Evolutionary conservation across 2,113 vertebrate species (phyloP).

Genomic region (Polypterus senegalus): DNA sequence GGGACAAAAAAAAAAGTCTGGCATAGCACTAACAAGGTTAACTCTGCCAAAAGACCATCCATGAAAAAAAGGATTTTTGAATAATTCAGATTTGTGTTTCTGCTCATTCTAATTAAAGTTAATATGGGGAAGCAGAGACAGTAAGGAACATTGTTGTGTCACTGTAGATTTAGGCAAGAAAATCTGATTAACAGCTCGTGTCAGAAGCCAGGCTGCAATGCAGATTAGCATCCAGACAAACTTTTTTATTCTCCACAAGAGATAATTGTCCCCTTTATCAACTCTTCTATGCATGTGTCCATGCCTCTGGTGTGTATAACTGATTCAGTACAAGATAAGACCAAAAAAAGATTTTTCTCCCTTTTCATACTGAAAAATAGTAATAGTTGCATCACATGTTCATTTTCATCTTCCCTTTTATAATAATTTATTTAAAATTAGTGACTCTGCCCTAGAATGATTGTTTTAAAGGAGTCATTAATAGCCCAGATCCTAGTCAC

Average conservation of each 20-base stretch:
- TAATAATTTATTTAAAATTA: too few species aligned
- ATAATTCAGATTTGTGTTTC: constrained; percentile 99
- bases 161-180: constrained; percentile 82
- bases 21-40: constrained; percentile 98
- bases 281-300: constrained; percentile 67
- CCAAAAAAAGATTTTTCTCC: too few species aligned
- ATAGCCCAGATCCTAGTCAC: too few species aligned
- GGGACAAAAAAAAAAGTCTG: constrained; percentile 76
- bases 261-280: constrained; percentile 77
- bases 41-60: constrained; percentile 71
- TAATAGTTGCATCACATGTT: too few species aligned
- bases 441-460: too few species aligned
- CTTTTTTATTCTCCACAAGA: constrained; percentile 74
- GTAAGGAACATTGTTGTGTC: constrained; percentile 88
- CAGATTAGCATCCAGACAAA: constrained; percentile 89
- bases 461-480: too few species aligned
- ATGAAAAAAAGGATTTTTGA: constrained; percentile 91
- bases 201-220: constrained; percentile 94
- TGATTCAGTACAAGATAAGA: constrained; percentile 18
- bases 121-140: constrained; percentile 77
- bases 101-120: constrained; percentile 97
- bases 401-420: too few species aligned
- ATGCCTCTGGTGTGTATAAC: constrained; percentile 58
- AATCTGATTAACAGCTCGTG: constrained; percentile 99
- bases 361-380: background rate